Evolutionary conservation across 2,113 vertebrate genomes (phyloP), one percentile per base, ranked within the genome.

Genomic region (Percina caprodes): DNA sequence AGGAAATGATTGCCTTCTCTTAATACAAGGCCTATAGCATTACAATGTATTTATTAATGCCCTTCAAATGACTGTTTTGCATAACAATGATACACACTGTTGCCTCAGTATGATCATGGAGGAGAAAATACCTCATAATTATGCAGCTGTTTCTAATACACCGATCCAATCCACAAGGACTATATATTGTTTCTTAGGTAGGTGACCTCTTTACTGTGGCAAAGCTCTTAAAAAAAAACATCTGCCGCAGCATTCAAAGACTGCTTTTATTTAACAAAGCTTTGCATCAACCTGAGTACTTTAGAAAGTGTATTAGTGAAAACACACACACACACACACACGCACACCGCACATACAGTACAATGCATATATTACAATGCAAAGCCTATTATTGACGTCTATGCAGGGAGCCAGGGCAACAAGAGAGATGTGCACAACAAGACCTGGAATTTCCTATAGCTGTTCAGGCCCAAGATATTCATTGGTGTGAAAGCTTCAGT

Each of bases 301-400:
- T 74, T 55, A 79, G 59, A 85, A 83, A 74, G 78, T 5, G 12
- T 87, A 80, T 85, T 86, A 83, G 81, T 86, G 76, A 76, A 84
- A 67, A 60, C 79, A 76, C 79, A 83, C 71, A 63, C 51, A 79
- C 76, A 69, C 39, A 39, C 35, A 39, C 8, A 39, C 35, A 42
- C 39, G 11, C 39, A 42, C 39, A 42, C 39, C 9, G 10, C 39
- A 42, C 39, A 42, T 10, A 11, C 39, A 9, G 39, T 9, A 39
- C 39, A 48, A 11, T 42, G 19, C 74, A 79, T 33, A 62, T 2
- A 35, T 6, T 42, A 80, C 81, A 82, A 66, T 71, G 69, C 68
- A n/a, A 79, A 88, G 24, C 72, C 88, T 89, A 62, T 91, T 88
- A 93, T 91, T 92, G 67, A 88, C 77, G 68, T 86, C 78, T 63